These are phyloP conservation scores for Chaetogeoica ovagalla DNA, from an alignment of 2,888 invertebrate genomes.

Conservation along the genomic window DNA sequence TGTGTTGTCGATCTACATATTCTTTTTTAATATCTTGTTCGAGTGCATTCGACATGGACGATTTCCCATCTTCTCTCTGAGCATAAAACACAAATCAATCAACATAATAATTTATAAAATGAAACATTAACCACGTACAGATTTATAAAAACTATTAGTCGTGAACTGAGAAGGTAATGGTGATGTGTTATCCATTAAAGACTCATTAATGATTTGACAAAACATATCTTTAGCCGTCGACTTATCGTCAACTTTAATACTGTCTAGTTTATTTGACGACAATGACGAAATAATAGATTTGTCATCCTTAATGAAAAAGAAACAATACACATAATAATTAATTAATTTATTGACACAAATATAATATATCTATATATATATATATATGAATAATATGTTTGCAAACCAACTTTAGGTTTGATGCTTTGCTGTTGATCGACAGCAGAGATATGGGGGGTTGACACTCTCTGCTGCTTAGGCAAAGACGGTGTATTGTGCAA, in stretches of 20 bases:
- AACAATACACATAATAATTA: slow-evolving; percentile 11
- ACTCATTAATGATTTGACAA: slow-evolving; percentile 60
- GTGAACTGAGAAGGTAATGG: slow-evolving; percentile 53
- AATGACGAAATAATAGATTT: background rate
- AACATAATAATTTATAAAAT: background rate
- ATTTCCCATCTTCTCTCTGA: slow-evolving; percentile 36
- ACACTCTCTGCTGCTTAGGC: slow-evolving; percentile 17
- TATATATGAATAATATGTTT: background rate
- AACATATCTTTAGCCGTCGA: slow-evolving; percentile 61
- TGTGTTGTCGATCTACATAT: slow-evolving; percentile 15
- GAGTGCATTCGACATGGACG: background rate
- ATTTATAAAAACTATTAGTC: slow-evolving; percentile 40
- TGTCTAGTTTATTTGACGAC: slow-evolving; percentile 35
- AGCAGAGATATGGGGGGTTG: background rate
- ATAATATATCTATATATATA: background rate
- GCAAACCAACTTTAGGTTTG: slow-evolving; percentile 43
- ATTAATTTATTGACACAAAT: background rate
- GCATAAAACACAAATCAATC: slow-evolving; percentile 1
- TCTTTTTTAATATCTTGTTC: slow-evolving; percentile 32
- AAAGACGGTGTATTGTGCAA: slow-evolving; percentile 12
- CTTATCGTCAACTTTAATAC: slow-evolving; percentile 58
- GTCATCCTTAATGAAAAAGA: slow-evolving; percentile 38
- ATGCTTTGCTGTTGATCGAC: slow-evolving; percentile 20
- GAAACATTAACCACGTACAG: slow-evolving; percentile 23
- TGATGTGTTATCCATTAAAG: slow-evolving; percentile 54